Conservation (phyloP, 2,888 invertebrate species). For the Ariolimax columbianus region DNA sequence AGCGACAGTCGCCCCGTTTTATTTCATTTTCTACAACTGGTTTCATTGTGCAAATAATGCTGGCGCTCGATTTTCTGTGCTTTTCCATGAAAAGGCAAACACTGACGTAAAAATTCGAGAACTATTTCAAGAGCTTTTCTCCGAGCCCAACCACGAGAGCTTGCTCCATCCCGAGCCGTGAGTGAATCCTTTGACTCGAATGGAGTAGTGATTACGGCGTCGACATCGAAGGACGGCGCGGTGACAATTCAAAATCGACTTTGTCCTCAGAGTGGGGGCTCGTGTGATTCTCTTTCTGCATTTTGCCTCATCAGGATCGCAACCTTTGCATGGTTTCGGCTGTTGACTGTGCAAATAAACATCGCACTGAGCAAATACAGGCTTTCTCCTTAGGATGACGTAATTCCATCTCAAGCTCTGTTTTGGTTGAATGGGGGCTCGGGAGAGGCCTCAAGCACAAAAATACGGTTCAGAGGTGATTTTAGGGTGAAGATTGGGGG, state of each 20-base stretch:
- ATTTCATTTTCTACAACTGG: not conserved
- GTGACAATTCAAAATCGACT: conserved; percentile 25
- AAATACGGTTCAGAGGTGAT: not conserved
- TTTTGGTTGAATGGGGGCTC: not conserved
- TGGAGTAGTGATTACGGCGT: conserved; percentile 25
- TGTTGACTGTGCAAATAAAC: conserved; percentile 40
- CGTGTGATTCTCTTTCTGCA: conserved; percentile 26
- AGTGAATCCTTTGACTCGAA: not conserved
- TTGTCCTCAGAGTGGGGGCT: not conserved
- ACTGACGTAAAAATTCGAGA: not conserved
- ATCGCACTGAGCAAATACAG: conserved; percentile 26
- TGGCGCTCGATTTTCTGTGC: conserved; percentile 10
- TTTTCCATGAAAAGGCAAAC: conserved; percentile 20
- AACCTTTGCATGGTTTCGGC: conserved; percentile 28
- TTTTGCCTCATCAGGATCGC: conserved; percentile 28
- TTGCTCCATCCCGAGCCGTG: not conserved
- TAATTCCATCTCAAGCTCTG: conserved; percentile 16
- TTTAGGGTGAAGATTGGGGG: no score
- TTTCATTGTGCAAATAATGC: conserved; percentile 16
- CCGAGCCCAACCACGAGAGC: not conserved
- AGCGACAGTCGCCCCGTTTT: not conserved
- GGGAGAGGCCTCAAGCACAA: not conserved
- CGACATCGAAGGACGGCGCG: not conserved
- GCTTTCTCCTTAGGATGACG: conserved; percentile 17
- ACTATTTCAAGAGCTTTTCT: conserved; percentile 11